These are phyloP conservation scores for Gryllus bimaculatus DNA, from an alignment of 1,140 invertebrate species.

Conservation along the genomic window DNA sequence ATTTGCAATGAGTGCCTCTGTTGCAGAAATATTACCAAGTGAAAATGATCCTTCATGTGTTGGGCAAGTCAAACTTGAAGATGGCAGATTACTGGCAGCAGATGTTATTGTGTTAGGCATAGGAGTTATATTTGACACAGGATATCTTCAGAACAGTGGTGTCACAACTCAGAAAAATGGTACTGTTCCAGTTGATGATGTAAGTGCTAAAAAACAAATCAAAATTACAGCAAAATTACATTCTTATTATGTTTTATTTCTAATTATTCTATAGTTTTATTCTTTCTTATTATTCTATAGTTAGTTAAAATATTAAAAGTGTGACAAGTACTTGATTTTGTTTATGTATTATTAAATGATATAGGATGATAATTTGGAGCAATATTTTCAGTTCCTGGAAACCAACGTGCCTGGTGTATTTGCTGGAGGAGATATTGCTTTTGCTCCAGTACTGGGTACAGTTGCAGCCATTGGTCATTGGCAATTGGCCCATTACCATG, in stretches of 20 bases:
- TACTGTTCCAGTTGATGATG: slow-evolving; percentile 57
- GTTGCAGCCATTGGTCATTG: slow-evolving; percentile 76
- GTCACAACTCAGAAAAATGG: slow-evolving; percentile 58
- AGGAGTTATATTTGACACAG: slow-evolving; percentile 68
- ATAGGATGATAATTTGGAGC: neutral
- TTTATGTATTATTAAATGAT: neutral
- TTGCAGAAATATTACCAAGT: slow-evolving; percentile 33
- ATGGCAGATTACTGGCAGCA: slow-evolving; percentile 56
- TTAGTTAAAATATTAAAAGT: no score
- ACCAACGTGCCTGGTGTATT: slow-evolving; percentile 70
- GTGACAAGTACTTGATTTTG: neutral
- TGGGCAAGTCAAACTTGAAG: slow-evolving; percentile 22
- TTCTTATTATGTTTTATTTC: no score
- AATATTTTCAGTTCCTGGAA: slow-evolving; percentile 52
- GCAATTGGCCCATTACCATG: slow-evolving; percentile 81
- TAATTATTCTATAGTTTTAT: no score
- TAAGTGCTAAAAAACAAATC: slow-evolving; percentile 25
- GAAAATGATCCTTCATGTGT: slow-evolving; percentile 2
- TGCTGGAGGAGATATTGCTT: slow-evolving; percentile 86
- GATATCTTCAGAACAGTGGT: slow-evolving; percentile 64
- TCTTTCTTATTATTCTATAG: neutral
- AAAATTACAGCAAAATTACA: neutral
- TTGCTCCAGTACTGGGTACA: slow-evolving; percentile 68
- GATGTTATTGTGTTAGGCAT: slow-evolving; percentile 78
- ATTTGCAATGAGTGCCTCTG: slow-evolving; percentile 44